A percentile compares a stretch with the other conserved stretches of the same genome.
Evolutionary conservation across 2,797 vertebrate genomes (phyloP).

Genomic region (Tachyglossus aculeatus): DNA sequence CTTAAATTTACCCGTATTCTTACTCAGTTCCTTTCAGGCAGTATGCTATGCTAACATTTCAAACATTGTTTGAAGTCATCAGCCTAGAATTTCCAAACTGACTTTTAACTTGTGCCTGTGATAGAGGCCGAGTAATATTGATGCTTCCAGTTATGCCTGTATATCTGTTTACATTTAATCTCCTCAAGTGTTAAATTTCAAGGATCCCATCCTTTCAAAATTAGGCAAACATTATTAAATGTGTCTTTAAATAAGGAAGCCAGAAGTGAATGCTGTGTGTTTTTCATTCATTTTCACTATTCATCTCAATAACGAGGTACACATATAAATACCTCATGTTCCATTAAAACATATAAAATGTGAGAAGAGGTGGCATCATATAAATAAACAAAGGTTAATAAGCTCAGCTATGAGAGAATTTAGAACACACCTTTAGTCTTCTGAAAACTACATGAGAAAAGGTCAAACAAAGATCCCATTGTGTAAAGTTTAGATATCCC

Average conservation of each 20-base stretch:
- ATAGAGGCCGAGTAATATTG: slow-evolving; percentile 4
- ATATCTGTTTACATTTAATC: not conserved
- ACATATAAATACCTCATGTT: not conserved
- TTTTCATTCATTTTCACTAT: not conserved
- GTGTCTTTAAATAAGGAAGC: not conserved
- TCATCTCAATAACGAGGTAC: not conserved
- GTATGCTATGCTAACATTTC: too few relatives aligned
- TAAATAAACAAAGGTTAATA: too few relatives aligned
- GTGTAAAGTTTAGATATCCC: slow-evolving; percentile 12
- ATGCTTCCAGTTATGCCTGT: slow-evolving; percentile 1
- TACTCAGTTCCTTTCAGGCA: too few relatives aligned
- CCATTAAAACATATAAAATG: too few relatives aligned
- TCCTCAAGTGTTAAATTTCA: not conserved
- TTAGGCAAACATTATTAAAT: not conserved
- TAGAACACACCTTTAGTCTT: too few relatives aligned
- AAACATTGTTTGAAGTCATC: too few relatives aligned
- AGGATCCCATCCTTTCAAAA: not conserved
- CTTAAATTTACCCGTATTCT: too few relatives aligned
- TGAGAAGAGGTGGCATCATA: not conserved
- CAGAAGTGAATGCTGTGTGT: not conserved
- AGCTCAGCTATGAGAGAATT: too few relatives aligned
- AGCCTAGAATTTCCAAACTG: slow-evolving; percentile 25
- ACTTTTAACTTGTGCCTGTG: slow-evolving; percentile 7
- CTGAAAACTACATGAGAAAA: slow-evolving; percentile 5
- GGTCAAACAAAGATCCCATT: not conserved